phyloP scores from a whole-genome alignment of 2,113 vertebrate genomes.

The Mus musculus region DNA sequence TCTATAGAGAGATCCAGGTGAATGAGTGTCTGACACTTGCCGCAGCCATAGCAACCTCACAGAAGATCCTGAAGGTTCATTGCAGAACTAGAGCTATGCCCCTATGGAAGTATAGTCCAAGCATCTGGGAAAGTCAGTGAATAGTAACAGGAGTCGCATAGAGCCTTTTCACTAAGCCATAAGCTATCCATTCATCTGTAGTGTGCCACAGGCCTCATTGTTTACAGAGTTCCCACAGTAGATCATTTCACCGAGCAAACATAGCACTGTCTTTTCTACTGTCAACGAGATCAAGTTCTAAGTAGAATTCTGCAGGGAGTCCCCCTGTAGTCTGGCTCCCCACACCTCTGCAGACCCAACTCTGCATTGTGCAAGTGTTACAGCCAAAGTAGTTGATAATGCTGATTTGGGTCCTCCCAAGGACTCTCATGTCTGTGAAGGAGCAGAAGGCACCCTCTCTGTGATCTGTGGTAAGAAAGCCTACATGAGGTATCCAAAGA shows the following conservation, averaged over 20 bases:
- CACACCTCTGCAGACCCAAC: background rate
- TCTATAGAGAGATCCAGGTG: too few relatives aligned
- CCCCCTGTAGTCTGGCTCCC: background rate
- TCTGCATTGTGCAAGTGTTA: background rate
- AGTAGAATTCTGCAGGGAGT: rapidly evolving
- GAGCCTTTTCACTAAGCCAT: background rate
- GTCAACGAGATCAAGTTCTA: background rate
- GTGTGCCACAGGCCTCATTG: background rate
- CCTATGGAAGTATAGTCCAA: background rate
- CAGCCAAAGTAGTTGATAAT: background rate
- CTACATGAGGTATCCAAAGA: background rate
- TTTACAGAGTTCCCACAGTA: background rate
- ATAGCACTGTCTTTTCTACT: rapidly evolving
- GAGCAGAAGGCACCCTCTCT: rapidly evolving
- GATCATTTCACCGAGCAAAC: background rate
- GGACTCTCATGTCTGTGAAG: background rate
- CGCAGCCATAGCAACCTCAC: background rate
- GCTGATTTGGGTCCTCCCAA: background rate
- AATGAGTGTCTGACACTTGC: background rate
- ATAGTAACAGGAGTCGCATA: too few relatives aligned
- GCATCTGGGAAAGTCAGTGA: background rate
- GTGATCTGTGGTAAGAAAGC: background rate
- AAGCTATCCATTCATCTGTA: background rate
- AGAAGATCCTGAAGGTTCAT: background rate
- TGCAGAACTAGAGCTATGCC: background rate